Base-by-base conservation (phyloP, 2,797 vertebrate species). In the Helicolenus hilgendorfi region DNA sequence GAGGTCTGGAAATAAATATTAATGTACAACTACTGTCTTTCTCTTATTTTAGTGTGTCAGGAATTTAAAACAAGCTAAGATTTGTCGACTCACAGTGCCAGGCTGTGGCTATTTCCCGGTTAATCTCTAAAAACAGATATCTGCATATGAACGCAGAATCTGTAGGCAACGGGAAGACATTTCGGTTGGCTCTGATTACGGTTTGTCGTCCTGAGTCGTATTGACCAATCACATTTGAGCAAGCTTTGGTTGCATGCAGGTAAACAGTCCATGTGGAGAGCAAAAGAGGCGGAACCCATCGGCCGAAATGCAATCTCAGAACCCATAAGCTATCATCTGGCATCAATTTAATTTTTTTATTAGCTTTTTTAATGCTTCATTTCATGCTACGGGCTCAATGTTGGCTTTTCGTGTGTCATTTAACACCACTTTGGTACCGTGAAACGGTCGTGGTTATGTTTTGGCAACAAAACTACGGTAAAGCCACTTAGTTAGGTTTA, bases 111-210 rank as follows among this genome's bases (percentile, higher is more conserved):
- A 38, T 20, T 68, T 68, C 26, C 20, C 31, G 53, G 63, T 24
- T 22, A 36, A 24, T 24, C 33, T 38, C 7, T 38, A 65, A 65
- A 65, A 38, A 36, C 33, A 36, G 33, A 64, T 20, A 2, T 29
- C 26, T 27, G 59, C 24, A 27, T 27, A 1, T 14, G 2, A 26
- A 59, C 24, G 24, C 62, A 35, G 59, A 59, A 53, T 9, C 18
- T n/a, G 45, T 53, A n/a, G 45, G 18, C 56, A 27, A 0, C 5
- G 56, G 14, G 0, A 20, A 3, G 1, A 0, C 8, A 53, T n/a
- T 53, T 53, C 18, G 0, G 45, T n/a, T 53, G 45, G 45, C 18
- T 53, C 18, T 53, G 45, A 20, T n/a, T 53, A 9, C 0, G 18
- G 45, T 49, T 49, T 49, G 45, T 36, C 36, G 4, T 38, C 36